Base-by-base conservation (phyloP, 2,888 invertebrate species). In the Cosmia trapezina region DNA sequence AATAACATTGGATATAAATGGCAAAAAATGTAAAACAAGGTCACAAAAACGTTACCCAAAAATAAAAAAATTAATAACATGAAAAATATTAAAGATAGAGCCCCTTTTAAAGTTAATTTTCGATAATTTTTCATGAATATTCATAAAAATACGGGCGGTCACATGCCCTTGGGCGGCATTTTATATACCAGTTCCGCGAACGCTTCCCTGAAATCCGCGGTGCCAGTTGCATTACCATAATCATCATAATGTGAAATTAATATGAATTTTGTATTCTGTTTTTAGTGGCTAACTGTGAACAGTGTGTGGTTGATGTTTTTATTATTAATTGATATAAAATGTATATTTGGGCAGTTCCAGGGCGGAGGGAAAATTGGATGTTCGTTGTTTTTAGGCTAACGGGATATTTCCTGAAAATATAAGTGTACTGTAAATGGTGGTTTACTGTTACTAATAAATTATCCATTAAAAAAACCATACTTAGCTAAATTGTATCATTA, bases 271-370 rank as follows among this genome's bases (percentile, higher is more conserved):
- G 62, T 54, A 51, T 80, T 62, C 19, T 17, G 17, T 37, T 76
- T 72, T 64, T 33, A 28, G 33, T 22, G 28, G 12, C 33, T 45
- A 33, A 57, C 19, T 57, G 61, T 14, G 28, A 19, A 37, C 22
- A 22, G n/a, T 37, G n/a, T 57, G 37, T 12, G 2, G 19, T 53
- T 70, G 19, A 53, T 33, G 47, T 28, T 70, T 53, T 53, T 22
- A 43, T 63, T 28, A 41, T 63, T 28, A 43, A 78, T 76, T 59
- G 43, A 9, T 47, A 59, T 53, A 9, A 57, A 56, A 78, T 41
- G n/a, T 33, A 22, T 11, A n/a, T 45, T 67, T 43, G 6, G 6
- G 41, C 59, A 17, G 51, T 41, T 45, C 2, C 4, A 8, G 4
- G 12, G n/a, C 33, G 8, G 14, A 53, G 11, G 28, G 19, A n/a